Percentiles rank a stretch among this genome's conserved stretches.
phyloP scores from a whole-genome alignment of 2,113 vertebrate species.

The Sminthopsis crassicaudata region DNA sequence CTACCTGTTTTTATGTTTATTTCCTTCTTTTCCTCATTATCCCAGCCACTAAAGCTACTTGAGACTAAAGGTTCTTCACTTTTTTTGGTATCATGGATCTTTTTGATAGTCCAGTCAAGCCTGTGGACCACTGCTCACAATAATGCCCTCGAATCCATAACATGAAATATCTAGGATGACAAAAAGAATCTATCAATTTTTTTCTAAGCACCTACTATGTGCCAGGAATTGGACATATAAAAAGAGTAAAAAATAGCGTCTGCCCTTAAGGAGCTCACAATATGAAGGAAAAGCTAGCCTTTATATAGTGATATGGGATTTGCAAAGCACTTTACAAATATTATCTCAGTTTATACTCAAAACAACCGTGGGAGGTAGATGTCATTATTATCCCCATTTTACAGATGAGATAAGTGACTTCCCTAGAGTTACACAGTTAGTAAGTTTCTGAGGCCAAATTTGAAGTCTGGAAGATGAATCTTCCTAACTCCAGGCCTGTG shows the following conservation, averaged over 20 bases:
- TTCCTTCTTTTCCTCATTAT: background rate
- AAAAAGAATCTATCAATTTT: background rate
- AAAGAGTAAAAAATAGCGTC: background rate
- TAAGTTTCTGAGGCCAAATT: no score
- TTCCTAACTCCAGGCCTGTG: no score
- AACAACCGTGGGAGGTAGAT: background rate
- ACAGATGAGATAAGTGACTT: background rate
- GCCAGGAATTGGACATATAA: background rate
- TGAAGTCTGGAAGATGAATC: no score
- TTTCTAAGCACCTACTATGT: background rate
- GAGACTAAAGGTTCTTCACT: background rate
- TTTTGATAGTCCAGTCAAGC: background rate
- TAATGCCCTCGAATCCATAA: background rate
- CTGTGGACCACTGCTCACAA: background rate
- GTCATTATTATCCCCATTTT: background rate
- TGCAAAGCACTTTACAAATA: background rate
- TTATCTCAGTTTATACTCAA: background rate
- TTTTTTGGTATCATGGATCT: background rate
- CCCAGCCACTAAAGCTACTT: background rate
- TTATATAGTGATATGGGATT: background rate
- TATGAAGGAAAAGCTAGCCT: background rate
- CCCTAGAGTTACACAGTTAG: no score
- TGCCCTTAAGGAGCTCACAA: background rate
- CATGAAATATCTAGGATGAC: background rate
- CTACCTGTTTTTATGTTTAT: background rate